These are phyloP conservation scores for Chironomus riparius DNA, from an alignment of 2,888 invertebrate species.

Conservation along the genomic window DNA sequence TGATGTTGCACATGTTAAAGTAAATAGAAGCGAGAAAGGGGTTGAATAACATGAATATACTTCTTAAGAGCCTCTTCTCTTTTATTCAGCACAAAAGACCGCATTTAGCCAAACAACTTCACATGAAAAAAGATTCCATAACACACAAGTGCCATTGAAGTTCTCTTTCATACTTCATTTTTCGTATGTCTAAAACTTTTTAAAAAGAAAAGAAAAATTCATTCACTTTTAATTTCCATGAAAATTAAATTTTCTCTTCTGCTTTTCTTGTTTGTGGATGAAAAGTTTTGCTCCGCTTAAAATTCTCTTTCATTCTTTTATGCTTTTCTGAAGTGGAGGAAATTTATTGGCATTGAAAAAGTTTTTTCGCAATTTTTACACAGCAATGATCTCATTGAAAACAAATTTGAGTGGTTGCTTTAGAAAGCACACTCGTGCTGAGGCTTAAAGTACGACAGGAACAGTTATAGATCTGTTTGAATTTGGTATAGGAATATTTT, in stretches of 20 bases:
- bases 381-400: too few relatives aligned
- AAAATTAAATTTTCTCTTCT: slow-evolving; percentile 8
- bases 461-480: too few relatives aligned
- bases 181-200: not conserved
- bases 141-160: not conserved
- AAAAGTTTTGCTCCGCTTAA: not conserved
- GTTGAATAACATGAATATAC: too few relatives aligned
- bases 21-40: too few relatives aligned
- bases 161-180: not conserved
- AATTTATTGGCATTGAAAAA: not conserved
- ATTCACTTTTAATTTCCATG: slow-evolving; percentile 6
- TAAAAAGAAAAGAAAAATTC: not conserved
- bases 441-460: too few relatives aligned
- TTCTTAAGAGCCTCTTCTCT: not conserved
- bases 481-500: too few relatives aligned
- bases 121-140: not conserved
- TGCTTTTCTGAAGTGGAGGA: not conserved
- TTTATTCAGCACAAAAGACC: not conserved
- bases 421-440: too few relatives aligned
- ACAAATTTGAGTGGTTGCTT: too few relatives aligned
- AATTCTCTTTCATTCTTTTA: not conserved
- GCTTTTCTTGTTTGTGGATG: not conserved
- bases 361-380: too few relatives aligned
- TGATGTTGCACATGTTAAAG: not conserved
- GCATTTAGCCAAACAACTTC: not conserved